Conservation (phyloP, 2,888 invertebrate genomes). For the Tridacna crocea region DNA sequence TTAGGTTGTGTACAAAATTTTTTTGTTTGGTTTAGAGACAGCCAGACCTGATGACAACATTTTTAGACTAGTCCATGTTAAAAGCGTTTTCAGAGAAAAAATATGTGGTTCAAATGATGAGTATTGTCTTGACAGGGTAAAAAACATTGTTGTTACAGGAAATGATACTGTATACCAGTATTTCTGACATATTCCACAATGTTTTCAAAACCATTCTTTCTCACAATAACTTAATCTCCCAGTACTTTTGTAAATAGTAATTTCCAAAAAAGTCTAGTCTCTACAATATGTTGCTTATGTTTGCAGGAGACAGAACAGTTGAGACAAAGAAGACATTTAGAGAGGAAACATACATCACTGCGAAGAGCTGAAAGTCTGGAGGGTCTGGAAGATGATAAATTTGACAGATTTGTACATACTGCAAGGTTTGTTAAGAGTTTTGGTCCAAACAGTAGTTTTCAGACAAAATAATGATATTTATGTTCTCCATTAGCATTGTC, state of each 20-base stretch:
- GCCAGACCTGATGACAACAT: no score
- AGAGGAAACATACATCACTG: conserved; percentile 62
- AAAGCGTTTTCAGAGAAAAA: no score
- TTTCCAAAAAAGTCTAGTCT: background rate
- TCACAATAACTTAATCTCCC: background rate
- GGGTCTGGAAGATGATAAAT: conserved; percentile 77
- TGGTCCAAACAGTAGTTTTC: background rate
- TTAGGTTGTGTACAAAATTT: no score
- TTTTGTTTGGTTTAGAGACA: no score
- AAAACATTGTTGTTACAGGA: background rate
- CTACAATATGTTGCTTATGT: background rate
- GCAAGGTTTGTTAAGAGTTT: conserved; percentile 70
- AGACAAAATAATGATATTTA: background rate
- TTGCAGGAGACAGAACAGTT: conserved; percentile 82
- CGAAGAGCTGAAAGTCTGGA: conserved; percentile 64
- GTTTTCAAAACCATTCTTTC: background rate
- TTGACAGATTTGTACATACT: conserved; percentile 80
- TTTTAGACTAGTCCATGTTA: no score
- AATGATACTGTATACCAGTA: background rate
- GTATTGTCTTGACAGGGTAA: background rate
- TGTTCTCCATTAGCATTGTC: no score
- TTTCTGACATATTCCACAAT: background rate
- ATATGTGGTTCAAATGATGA: no score
- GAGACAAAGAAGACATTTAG: conserved; percentile 67
- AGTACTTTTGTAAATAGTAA: background rate